Conservation (phyloP, 2,113 vertebrate species). For the Nothobranchius kuhntae region DNA sequence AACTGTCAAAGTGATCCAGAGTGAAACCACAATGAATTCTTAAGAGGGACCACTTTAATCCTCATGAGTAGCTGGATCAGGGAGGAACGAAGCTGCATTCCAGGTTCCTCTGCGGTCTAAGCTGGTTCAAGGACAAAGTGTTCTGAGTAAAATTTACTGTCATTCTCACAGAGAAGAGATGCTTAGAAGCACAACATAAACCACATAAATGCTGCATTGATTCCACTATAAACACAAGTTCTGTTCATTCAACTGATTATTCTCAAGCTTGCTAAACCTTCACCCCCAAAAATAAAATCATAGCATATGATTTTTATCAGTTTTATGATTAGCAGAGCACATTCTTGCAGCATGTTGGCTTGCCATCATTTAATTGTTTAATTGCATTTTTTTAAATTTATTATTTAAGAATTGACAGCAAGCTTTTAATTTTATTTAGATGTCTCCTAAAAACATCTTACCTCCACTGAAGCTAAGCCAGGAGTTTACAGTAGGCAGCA, state of each 20-base stretch:
- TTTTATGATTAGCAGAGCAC: too few species aligned
- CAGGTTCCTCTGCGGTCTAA: constrained; percentile 2
- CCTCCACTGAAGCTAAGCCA: not conserved
- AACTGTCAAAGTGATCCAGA: not conserved
- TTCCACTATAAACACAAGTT: too few species aligned
- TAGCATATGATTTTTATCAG: not conserved
- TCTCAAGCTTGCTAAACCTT: not conserved
- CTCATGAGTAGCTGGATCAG: constrained; percentile 1
- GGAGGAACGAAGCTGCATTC: not conserved
- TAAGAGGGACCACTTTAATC: constrained; percentile 10
- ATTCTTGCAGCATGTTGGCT: not conserved
- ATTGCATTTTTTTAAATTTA: too few species aligned
- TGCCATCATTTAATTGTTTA: too few species aligned
- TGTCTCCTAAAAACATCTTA: not conserved
- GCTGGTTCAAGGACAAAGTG: not conserved
- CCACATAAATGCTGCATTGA: too few species aligned
- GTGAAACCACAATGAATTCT: constrained; percentile 17
- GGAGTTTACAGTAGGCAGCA: not conserved
- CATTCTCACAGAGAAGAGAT: not conserved
- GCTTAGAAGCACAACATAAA: too few species aligned
- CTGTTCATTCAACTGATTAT: too few species aligned
- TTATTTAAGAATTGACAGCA: not conserved
- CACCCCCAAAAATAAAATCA: not conserved
- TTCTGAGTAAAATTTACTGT: not conserved
- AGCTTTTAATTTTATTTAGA: not conserved